A percentile compares a stretch with the other conserved stretches of the same genome.
These are phyloP conservation scores for Tetrax tetrax DNA, from an alignment of 2,113 vertebrate species.

Conservation along the genomic window DNA sequence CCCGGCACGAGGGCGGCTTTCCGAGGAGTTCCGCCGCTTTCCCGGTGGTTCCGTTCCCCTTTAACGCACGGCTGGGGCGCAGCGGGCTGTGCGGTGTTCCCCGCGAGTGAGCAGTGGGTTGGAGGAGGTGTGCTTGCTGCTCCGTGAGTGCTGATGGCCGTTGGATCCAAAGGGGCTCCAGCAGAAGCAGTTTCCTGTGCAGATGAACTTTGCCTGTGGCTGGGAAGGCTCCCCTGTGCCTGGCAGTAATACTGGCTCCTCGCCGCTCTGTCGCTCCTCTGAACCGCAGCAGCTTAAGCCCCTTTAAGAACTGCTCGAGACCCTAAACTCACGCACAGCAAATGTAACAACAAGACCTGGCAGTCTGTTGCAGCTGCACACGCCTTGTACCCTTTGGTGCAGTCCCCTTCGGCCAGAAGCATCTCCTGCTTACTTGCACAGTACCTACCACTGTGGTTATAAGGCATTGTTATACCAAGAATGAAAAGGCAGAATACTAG, in stretches of 20 bases:
- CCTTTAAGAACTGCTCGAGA: background rate
- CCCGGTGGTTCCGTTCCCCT: too few species aligned
- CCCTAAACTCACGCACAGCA: accelerated
- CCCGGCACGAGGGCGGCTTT: too few species aligned
- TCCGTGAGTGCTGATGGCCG: accelerated
- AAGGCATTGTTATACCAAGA: too few species aligned
- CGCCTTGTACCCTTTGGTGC: too few species aligned
- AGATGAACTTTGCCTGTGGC: too few species aligned
- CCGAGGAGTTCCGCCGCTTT: too few species aligned
- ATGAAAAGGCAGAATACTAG: background rate
- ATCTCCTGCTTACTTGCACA: accelerated
- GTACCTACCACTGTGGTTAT: background rate
- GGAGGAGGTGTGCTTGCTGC: too few species aligned
- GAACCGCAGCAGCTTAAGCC: background rate
- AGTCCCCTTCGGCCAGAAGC: background rate
- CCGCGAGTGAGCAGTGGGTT: too few species aligned
- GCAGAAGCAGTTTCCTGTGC: background rate
- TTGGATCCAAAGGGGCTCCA: background rate
- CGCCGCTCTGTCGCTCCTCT: too few species aligned
- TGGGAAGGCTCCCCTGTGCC: background rate
- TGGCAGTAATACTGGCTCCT: too few species aligned
- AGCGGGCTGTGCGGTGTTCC: too few species aligned
- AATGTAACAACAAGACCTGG: background rate
- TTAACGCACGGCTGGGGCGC: too few species aligned
- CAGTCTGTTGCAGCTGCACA: background rate